Evolutionary conservation across 2,113 vertebrate genomes (phyloP).

Genomic region (Amblyopsis rosae): DNA sequence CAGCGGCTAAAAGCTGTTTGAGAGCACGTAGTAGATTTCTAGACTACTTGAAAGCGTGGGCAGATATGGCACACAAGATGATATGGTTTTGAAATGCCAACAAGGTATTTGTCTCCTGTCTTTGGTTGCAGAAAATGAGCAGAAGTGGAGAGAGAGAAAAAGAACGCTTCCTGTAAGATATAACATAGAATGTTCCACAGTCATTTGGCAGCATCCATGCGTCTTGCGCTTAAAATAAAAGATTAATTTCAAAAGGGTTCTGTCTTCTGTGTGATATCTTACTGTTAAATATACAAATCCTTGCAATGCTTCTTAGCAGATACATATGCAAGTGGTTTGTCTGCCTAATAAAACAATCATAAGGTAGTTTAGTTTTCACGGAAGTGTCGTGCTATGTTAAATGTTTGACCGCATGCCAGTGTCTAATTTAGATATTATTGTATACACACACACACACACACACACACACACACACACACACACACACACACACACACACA

Average conservation of each 20-base stretch:
- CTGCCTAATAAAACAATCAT: conserved; percentile 3
- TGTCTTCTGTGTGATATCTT: background rate
- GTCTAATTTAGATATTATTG: background rate
- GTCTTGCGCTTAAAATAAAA: background rate
- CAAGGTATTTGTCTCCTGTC: conserved; percentile 40
- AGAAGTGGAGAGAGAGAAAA: conserved; percentile 12
- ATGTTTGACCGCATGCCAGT: conserved; percentile 27
- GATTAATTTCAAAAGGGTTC: conserved; percentile 28
- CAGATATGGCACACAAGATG: conserved; percentile 42
- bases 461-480: conserved; percentile 2
- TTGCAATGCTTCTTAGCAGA: background rate
- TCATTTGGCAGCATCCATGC: conserved; percentile 16
- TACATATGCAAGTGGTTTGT: background rate
- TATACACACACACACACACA: conserved; percentile 6
- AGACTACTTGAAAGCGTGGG: conserved; percentile 54
- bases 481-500: background rate
- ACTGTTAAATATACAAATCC: conserved; percentile 17
- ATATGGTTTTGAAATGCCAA: conserved; percentile 43
- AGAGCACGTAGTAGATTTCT: conserved; percentile 61
- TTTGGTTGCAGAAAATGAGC: conserved; percentile 36
- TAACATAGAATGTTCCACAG: conserved; percentile 11
- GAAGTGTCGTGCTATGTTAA: conserved; percentile 23
- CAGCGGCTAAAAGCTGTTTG: conserved; percentile 64
- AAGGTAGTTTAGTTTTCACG: conserved; percentile 15
- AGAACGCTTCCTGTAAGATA: background rate